A percentile compares a stretch with the other conserved stretches of the same genome.
phyloP scores from a whole-genome alignment of 1,140 invertebrate species.

The Drosophila malerkotliana region DNA sequence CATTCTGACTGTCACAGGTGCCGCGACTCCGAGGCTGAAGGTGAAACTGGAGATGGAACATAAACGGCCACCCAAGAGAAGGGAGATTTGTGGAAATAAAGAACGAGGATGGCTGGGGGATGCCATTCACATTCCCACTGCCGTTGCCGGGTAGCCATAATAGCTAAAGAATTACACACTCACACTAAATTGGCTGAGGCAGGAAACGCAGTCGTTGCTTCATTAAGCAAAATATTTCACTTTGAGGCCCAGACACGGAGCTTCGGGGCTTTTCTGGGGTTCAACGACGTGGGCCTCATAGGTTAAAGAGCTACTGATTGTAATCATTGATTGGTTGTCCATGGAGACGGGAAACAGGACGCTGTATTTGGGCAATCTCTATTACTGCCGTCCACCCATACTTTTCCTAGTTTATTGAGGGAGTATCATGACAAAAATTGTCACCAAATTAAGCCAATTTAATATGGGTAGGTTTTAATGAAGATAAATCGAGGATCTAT shows the following conservation, averaged over 20 bases:
- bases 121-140: conserved; percentile 3
- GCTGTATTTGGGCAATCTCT: not conserved
- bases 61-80: not conserved
- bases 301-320: conserved; percentile 36
- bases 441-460: not conserved
- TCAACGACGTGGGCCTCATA: not conserved
- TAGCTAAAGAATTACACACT: conserved; percentile 83
- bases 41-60: conserved; percentile 24
- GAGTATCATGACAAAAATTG: not conserved
- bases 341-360: conserved; percentile 8
- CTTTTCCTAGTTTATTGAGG: not conserved
- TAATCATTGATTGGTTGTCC: conserved; percentile 44
- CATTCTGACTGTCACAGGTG: conserved; percentile 63
- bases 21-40: conserved; percentile 41
- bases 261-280: conserved; percentile 1
- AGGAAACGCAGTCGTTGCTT: conserved; percentile 83
- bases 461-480: too few relatives aligned
- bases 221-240: conserved; percentile 82
- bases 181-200: conserved; percentile 82
- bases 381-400: not conserved
- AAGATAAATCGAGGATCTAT: too few relatives aligned
- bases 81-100: not conserved
- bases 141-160: conserved; percentile 64
- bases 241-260: conserved; percentile 41
- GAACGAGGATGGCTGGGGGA: conserved; percentile 2